Base-by-base conservation (phyloP, 2,113 vertebrate genomes). In the Microcebus murinus region DNA sequence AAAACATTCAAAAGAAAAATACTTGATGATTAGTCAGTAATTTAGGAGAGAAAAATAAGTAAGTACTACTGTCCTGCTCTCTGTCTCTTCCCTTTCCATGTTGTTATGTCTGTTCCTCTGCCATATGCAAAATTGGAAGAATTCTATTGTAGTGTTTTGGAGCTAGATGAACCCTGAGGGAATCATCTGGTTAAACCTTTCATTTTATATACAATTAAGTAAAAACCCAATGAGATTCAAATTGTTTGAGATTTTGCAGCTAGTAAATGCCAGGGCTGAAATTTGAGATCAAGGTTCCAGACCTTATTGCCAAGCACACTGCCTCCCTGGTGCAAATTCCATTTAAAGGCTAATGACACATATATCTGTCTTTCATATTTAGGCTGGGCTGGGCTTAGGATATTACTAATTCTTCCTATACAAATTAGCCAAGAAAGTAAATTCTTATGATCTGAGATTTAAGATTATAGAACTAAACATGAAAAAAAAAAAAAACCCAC, bases 341-440 rank as follows among this genome's bases (percentile, higher is more conserved):
- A 20, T 59, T 88, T 36, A 50, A 91, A 76, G 6, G 10, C 48
- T 79, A 52, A 50, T 50, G 74, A 42, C 39, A 71, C 2, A 36
- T 68, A 42, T 61, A 27, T 50, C 14, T 36, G 67, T 59, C 59
- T 31, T 91, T 93, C 25, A 85, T 27, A 8, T 90, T 94, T 83
- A 96, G 42, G 2, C 23, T 57, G 34, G 45, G 87, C 23, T 90
- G 74, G 31, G 57, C 71, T 96, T 50, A 84, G 48, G 39, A 61
- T 82, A 94, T 73, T 90, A 45, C 52, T 94, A 63, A 89, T 74
- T 85, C 57, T 91, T 94, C 71, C 8, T 81, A 73, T 95, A 71
- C 88, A 77, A 70, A 80, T 79, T 80, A 94, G 86, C 36, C 61
- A 81, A 84, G 61, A 86, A 96, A 88, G 39, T 71, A 27, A 76